Evolutionary conservation across 2,888 invertebrate species (phyloP).

Genomic region (Amblyjoppa fuscipennis): DNA sequence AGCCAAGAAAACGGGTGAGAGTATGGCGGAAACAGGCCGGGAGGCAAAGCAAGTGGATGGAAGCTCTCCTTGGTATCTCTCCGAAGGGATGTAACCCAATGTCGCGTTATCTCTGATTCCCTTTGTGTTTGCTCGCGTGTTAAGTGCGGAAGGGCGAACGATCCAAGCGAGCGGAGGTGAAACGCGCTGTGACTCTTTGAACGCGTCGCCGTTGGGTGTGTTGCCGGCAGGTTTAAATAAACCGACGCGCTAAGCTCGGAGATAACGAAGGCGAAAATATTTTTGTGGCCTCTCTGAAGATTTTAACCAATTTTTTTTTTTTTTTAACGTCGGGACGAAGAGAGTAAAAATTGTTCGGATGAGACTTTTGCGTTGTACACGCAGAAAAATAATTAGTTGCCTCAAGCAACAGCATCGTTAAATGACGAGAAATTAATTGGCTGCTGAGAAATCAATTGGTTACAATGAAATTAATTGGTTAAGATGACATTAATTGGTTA

Average conservation of each 20-base stretch:
- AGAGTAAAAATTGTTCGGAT: background rate
- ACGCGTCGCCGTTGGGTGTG: background rate
- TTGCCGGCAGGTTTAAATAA: conserved; percentile 5
- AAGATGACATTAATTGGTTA: no score
- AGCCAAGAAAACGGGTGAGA: conserved; percentile 18
- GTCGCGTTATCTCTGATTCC: conserved; percentile 65
- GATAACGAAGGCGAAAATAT: background rate
- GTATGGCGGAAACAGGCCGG: conserved; percentile 21
- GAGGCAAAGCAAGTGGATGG: conserved; percentile 24
- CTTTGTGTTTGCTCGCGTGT: conserved; percentile 61
- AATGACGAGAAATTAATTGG: no score
- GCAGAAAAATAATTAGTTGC: no score
- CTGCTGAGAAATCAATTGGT: no score
- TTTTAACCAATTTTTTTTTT: background rate
- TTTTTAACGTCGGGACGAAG: background rate
- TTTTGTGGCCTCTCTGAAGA: background rate
- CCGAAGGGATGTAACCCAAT: conserved; percentile 55
- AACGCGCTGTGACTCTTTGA: conserved; percentile 21
- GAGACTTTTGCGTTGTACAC: background rate
- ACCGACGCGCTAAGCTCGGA: background rate
- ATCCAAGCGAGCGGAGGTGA: background rate
- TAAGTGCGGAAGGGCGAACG: conserved; percentile 19
- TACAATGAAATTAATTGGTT: no score
- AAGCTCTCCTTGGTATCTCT: conserved; percentile 1
- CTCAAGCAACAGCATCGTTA: no score